Evolutionary conservation across 2,113 vertebrate genomes (phyloP).

Genomic region (Nipponia nippon): DNA sequence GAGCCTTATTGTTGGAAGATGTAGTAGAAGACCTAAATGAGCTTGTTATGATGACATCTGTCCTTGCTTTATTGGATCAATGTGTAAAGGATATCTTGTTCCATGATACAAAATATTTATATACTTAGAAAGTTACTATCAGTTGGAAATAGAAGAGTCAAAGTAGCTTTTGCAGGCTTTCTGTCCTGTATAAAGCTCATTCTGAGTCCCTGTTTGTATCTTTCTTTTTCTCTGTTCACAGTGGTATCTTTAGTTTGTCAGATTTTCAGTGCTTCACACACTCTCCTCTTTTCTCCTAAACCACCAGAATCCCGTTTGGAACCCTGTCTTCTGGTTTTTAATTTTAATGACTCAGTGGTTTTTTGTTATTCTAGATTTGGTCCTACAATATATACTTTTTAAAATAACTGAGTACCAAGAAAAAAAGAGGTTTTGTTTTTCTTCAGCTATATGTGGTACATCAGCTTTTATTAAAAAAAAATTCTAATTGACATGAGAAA

Average conservation of each 20-base stretch:
- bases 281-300: neutral
- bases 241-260: neutral
- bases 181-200: neutral
- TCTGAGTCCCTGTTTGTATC: neutral
- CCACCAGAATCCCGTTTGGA: neutral
- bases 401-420: neutral
- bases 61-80: neutral
- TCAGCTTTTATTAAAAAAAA: neutral
- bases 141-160: neutral
- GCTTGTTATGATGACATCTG: neutral
- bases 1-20: neutral
- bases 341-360: neutral
- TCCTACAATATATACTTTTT: neutral
- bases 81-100: neutral
- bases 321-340: neutral
- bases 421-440: neutral
- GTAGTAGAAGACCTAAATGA: neutral
- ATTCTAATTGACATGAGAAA: neutral
- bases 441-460: neutral
- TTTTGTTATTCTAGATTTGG: neutral
- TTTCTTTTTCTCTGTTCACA: neutral
- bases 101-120: neutral
- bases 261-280: neutral
- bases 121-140: neutral
- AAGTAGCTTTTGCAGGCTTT: neutral